These are phyloP conservation scores for Trachemys scripta DNA, from an alignment of 2,113 vertebrate species.

Conservation along the genomic window DNA sequence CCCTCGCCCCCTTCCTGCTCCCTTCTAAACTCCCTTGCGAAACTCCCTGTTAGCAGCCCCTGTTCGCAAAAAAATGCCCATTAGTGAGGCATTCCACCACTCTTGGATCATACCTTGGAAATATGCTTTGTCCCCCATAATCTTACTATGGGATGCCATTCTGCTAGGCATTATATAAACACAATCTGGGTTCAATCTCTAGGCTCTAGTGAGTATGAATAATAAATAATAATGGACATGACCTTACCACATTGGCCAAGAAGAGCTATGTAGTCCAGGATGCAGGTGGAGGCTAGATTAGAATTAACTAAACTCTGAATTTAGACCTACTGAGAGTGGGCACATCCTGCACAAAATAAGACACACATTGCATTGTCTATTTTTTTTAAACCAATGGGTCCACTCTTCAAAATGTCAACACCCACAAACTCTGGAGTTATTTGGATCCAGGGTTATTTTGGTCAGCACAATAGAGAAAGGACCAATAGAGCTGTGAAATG, in stretches of 20 bases:
- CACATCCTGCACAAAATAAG: background rate
- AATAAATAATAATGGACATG: background rate
- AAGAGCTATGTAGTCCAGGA: background rate
- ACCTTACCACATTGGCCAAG: background rate
- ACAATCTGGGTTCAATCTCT: background rate
- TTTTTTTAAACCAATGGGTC: background rate
- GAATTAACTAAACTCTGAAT: background rate
- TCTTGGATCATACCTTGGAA: background rate
- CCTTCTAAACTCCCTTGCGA: no score
- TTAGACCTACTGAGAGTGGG: background rate
- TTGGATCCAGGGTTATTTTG: background rate
- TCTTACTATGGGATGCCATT: background rate
- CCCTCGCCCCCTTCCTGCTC: no score
- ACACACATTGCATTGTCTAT: fast-evolving
- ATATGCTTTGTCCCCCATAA: background rate
- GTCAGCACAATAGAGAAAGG: background rate
- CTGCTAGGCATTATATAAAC: background rate
- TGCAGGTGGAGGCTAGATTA: background rate
- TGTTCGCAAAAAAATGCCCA: no score
- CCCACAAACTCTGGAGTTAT: background rate
- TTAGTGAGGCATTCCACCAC: background rate
- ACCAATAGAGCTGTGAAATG: background rate
- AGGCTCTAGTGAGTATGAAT: background rate
- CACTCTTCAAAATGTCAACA: background rate
- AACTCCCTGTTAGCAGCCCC: no score